Conservation (phyloP, 1,140 invertebrate genomes). For the Halesus radiatus region DNA sequence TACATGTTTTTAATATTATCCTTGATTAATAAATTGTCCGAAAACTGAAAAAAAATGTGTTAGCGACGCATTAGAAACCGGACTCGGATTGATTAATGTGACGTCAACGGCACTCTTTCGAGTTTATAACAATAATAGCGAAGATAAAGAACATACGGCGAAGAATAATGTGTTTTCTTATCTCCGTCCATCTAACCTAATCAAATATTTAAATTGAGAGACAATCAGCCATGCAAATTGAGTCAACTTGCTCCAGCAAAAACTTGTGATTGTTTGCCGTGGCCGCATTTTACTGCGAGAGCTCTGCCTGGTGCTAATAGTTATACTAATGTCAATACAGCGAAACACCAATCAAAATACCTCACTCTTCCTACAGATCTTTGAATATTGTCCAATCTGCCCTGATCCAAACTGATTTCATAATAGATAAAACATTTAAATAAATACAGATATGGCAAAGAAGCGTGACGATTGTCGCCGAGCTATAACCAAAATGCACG, state of each 20-base stretch:
- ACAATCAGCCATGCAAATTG: slow-evolving; percentile 41
- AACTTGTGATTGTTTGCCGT: not conserved
- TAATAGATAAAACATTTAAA: no score
- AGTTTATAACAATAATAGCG: slow-evolving; percentile 3
- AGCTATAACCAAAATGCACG: no score
- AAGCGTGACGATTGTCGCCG: no score
- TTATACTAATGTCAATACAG: no score
- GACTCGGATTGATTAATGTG: slow-evolving; percentile 2
- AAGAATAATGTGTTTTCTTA: slow-evolving; percentile 26
- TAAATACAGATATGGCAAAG: no score
- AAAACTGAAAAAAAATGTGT: not conserved
- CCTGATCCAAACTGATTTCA: no score
- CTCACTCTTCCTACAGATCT: no score
- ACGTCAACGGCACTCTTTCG: not conserved
- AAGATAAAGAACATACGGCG: slow-evolving; percentile 5
- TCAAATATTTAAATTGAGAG: slow-evolving; percentile 42
- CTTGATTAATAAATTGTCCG: no score
- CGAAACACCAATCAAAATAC: no score
- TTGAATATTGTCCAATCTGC: no score
- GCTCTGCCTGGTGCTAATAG: no score
- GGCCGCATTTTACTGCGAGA: not conserved
- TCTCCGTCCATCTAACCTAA: slow-evolving; percentile 27
- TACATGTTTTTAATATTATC: no score
- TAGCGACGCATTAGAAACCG: not conserved
- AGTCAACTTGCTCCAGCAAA: not conserved